Percentiles rank a stretch among this genome's conserved stretches.
Conservation (phyloP, 2,113 vertebrate genomes). For the Phoenicopterus ruber region DNA sequence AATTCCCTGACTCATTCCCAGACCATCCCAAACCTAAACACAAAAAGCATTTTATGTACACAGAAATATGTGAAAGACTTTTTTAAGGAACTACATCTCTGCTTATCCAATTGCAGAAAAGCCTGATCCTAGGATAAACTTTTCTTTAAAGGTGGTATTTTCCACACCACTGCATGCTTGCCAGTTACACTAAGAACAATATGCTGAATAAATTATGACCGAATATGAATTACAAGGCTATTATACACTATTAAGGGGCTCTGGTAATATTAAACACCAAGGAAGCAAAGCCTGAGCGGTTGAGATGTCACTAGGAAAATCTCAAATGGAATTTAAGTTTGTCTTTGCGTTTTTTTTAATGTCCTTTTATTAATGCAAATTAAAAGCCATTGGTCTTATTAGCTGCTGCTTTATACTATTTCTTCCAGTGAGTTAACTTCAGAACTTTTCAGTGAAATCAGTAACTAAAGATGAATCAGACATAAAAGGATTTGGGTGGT, state of each 20-base stretch:
- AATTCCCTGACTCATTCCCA: background rate
- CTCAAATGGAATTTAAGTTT: slow-evolving; percentile 42
- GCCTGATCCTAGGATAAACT: background rate
- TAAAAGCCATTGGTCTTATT: slow-evolving; percentile 46
- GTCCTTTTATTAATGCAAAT: slow-evolving; percentile 54
- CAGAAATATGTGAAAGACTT: background rate
- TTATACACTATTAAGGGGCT: slow-evolving; percentile 17
- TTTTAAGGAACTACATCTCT: background rate
- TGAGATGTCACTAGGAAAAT: slow-evolving; percentile 54
- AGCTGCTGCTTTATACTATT: slow-evolving; percentile 13
- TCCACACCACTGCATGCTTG: background rate
- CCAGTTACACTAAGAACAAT: background rate
- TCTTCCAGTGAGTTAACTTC: background rate
- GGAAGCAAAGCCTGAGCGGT: background rate
- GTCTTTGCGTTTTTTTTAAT: background rate
- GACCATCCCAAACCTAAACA: background rate
- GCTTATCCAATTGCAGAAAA: background rate
- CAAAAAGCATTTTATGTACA: background rate
- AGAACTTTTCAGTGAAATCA: slow-evolving; percentile 63
- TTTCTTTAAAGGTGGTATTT: slow-evolving; percentile 2
- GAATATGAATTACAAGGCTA: background rate
- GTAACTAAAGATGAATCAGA: slow-evolving; percentile 63
- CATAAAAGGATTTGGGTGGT: slow-evolving; percentile 62
- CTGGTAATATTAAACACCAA: slow-evolving; percentile 13
- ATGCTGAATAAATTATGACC: slow-evolving; percentile 4